Percentiles rank a stretch among this genome's conserved stretches.
These are phyloP conservation scores for Oreochromis mossambicus DNA, from an alignment of 2,797 vertebrate genomes.

Conservation along the genomic window DNA sequence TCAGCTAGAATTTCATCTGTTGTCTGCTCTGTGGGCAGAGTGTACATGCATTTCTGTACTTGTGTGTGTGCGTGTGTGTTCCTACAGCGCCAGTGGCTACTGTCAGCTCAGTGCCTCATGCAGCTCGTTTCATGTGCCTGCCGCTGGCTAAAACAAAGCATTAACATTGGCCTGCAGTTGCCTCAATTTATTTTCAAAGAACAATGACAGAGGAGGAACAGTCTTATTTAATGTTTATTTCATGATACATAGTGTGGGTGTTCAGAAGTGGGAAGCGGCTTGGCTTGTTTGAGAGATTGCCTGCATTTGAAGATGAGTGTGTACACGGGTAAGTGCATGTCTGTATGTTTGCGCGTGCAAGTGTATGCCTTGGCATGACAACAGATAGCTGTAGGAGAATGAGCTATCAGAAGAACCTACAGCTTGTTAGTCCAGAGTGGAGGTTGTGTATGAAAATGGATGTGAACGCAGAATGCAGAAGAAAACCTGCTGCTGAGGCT, in stretches of 20 bases:
- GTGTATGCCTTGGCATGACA: slow-evolving; percentile 46
- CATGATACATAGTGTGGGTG: slow-evolving; percentile 67
- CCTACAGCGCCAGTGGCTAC: slow-evolving; percentile 63
- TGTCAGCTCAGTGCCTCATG: slow-evolving; percentile 69
- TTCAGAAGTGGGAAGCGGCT: slow-evolving; percentile 58
- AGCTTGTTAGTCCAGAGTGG: slow-evolving; percentile 48
- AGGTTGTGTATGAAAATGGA: slow-evolving; percentile 44
- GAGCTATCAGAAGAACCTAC: slow-evolving; percentile 54
- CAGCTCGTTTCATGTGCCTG: slow-evolving; percentile 70
- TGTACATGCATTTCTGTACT: slow-evolving; percentile 24
- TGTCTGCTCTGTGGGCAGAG: slow-evolving; percentile 45
- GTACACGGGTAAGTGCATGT: slow-evolving; percentile 31
- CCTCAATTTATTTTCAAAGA: slow-evolving; percentile 71
- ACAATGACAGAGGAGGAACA: slow-evolving; percentile 69
- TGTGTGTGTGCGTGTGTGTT: slow-evolving; percentile 40
- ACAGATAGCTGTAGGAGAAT: slow-evolving; percentile 52
- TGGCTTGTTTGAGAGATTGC: slow-evolving; percentile 47
- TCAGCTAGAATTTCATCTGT: slow-evolving; percentile 66
- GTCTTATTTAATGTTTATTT: slow-evolving; percentile 71
- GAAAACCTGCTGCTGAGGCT: slow-evolving; percentile 44
- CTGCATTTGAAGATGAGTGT: slow-evolving; percentile 38
- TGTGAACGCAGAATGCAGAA: slow-evolving; percentile 32
- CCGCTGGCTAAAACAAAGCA: slow-evolving; percentile 72
- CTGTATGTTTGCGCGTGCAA: slow-evolving; percentile 39
- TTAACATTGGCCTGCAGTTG: slow-evolving; percentile 71